Base-by-base conservation (phyloP, 2,888 invertebrate genomes). In the Sinodicranocentrus sp. region DNA sequence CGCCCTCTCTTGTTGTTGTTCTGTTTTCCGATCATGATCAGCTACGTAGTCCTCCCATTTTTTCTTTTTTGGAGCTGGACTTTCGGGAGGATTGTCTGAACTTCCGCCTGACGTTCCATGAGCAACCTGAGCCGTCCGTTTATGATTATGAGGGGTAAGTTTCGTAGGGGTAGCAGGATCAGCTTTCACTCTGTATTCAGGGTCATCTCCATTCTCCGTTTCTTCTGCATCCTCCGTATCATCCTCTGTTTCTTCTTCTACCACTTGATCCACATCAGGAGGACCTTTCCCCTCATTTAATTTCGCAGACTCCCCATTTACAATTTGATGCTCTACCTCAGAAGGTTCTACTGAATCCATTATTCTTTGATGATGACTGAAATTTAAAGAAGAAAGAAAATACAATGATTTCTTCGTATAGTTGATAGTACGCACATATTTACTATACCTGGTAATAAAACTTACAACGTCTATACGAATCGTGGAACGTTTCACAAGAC, bases 41-140 rank as follows among this genome's bases (percentile, higher is more conserved):
- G 52, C 43, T 0, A 72, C 19, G 21, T 44, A 80, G n/a, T 80
- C 80, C 2, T 65, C 48, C 39, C 25, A 73, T 19, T 71, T 72
- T 5, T 26, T 26, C 48, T 72, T 72, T n/a, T 80, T 72, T 0
- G 72, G 54, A 5, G 67, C 67, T 17, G 72, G 80, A 21, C 80
- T 80, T 15, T 72, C 59, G 0, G 72, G 73, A 8, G 73, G 73
- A 26, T 73, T 67, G 2, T 52, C 65, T 6, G 59, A n/a, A 25
- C 48, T 63, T 25, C 19, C 44, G 8, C 23, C 65, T 23, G 26
- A 1, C n/a, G 19, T 28, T 21, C 67, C 25, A 17, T 54, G 52
- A 8, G 28, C 70, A 1, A 33, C 15, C 1, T 78, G 25, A 17
- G 79, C 79, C 5, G 52, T 63, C 13, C 79, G 44, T 26, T 77